Evolutionary conservation across 2,888 invertebrate genomes (phyloP), one percentile per base, ranked within the genome.

Genomic region (Pachymerium ferrugineum): DNA sequence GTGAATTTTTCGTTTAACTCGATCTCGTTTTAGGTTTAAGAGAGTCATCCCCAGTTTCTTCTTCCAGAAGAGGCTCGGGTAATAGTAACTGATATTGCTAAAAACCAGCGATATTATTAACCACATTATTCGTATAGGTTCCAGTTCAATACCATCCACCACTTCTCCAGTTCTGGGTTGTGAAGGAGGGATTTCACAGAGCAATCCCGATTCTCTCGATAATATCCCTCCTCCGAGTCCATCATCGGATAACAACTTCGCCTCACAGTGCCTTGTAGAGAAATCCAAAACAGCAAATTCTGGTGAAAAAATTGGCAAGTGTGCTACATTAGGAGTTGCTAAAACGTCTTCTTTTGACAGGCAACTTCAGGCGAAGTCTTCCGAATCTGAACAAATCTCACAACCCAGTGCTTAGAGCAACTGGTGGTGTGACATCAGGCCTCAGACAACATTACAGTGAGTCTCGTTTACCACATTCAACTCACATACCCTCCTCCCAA

Each of bases 21-120:
- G n/a, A n/a, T n/a, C n/a, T n/a, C n/a, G n/a, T n/a, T n/a, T n/a
- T 76, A 81, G 81, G 80, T 79, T 78, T 82, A 74, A 75, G 81
- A 73, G 81, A 81, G 75, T 80, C 80, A 78, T 80, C 81, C 54
- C 79, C 81, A 35, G 78, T 78, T 22, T 76, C 80, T 67, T 80
- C 80, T n/a, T 80, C 81, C 67, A 80, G 81, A 29, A 78, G 81
- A 76, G 78, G 79, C 29, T 77, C 78, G 70, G 71, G 78, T 78
- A 68, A n/a, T n/a, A n/a, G 16, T 29, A 22, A 22, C 16, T 4
- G 16, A 25, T 6, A 1, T 3, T 68, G 2, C 14, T 10, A 16
- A 68, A n/a, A n/a, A n/a, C n/a, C n/a, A n/a, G n/a, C n/a, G n/a
- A n/a, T n/a, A n/a, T n/a, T n/a, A n/a, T n/a, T n/a, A n/a, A n/a